Evolutionary conservation across 2,888 invertebrate species (phyloP), one percentile per base, ranked within the genome.

Genomic region (Bhutanitis thaidina): DNA sequence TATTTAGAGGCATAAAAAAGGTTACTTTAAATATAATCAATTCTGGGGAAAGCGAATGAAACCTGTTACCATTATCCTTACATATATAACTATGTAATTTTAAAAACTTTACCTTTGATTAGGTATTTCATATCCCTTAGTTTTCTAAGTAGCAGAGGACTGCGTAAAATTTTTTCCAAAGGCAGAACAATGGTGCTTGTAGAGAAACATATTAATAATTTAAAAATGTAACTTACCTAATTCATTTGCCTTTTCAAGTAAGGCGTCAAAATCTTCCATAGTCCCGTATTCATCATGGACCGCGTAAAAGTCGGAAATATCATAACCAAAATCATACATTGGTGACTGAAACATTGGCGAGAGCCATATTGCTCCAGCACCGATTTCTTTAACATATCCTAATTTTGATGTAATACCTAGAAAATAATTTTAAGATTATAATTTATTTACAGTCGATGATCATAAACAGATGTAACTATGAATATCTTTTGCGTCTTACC

Each of bases 311-410:
- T 95, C 92, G 0, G 93, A 85, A 52, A 96, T 93, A 67, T 96
- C 96, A 64, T 96, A 96, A 1, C 96, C 96, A 68, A 94, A 94
- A n/a, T 96, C 96, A 9, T 91, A 91, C 94, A 94, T 94, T 0
- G 95, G 95, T 0, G 94, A 94, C 56, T 90, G 84, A 61, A 84
- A 90, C 61, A 96, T 93, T 0, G 96, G 95, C 47, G 93, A 94
- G 7, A 96, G 65, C 94, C 95, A 95, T 32, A 95, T 89, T 3
- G 93, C 93, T 0, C 90, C 91, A 12, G 94, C 90, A 7, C 93
- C 93, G 7, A 94, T 69, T 34, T 93, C 92, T 46, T 90, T 91
- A 50, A 96, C 81, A 62, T 95, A 93, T 38, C 91, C 85, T 49
- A 93, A 69, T 68, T 91, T 92, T 16, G 90, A 89, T 4, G 90